phyloP scores from a whole-genome alignment of 2,797 vertebrate species.

The Australoheros facetus region DNA sequence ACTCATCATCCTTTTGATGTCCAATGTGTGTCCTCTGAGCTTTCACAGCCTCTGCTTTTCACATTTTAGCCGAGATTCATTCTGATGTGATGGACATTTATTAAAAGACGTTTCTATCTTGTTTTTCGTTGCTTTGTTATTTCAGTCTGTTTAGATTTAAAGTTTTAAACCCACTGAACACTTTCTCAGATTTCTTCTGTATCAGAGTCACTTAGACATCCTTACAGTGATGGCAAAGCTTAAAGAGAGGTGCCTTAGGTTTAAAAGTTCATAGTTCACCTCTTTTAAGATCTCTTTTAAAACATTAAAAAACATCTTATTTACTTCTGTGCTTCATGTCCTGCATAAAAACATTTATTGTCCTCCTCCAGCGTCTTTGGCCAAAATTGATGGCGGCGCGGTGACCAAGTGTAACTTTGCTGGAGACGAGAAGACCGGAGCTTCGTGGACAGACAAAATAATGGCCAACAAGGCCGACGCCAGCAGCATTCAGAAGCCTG shows the following conservation, averaged over 20 bases:
- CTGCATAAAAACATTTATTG: background rate
- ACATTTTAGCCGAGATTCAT: background rate
- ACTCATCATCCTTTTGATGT: conserved; percentile 1
- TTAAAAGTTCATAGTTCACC: background rate
- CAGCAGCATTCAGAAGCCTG: conserved; percentile 7
- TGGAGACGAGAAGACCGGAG: conserved; percentile 84
- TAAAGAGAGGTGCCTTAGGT: background rate
- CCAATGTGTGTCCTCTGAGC: background rate
- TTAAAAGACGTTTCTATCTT: background rate
- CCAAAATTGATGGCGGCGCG: conserved; percentile 84
- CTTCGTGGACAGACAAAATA: conserved; percentile 91
- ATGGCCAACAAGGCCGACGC: conserved; percentile 82
- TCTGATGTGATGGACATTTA: background rate
- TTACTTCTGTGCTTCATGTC: background rate
- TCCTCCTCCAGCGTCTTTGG: conserved; percentile 80
- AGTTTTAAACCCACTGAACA: background rate
- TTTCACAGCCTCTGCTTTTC: background rate
- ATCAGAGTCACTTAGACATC: background rate
- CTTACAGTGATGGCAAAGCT: rapidly evolving
- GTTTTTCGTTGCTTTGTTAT: background rate
- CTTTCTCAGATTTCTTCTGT: background rate
- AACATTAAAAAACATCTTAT: too few species aligned
- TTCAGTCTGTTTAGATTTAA: background rate
- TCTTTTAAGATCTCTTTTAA: background rate
- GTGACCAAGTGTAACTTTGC: conserved; percentile 91